These are phyloP conservation scores for Trematocara zebra DNA, from an alignment of 2,113 vertebrate genomes.

Conservation along the genomic window DNA sequence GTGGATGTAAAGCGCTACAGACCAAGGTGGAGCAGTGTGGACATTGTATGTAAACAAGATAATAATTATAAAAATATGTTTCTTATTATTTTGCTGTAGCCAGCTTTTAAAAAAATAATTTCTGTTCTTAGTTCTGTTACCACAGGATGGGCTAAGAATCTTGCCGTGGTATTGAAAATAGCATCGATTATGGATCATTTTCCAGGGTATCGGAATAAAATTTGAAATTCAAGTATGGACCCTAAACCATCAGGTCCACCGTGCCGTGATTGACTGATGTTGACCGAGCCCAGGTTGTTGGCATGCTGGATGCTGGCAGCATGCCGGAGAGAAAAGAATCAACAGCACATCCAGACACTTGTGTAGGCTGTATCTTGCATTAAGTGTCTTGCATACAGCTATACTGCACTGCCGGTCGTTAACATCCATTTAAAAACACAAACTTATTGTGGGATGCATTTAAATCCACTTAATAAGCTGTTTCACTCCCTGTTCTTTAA, in stretches of 20 bases:
- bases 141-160: background rate
- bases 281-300: background rate
- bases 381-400: background rate
- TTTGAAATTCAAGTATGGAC: background rate
- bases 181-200: background rate
- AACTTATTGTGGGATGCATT: background rate
- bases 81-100: background rate
- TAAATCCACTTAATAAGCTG: background rate
- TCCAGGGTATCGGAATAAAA: background rate
- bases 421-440: background rate
- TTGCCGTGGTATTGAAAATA: rapidly evolving
- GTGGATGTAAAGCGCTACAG: background rate
- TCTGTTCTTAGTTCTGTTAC: background rate
- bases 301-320: background rate
- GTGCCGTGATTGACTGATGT: rapidly evolving
- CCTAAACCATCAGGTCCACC: background rate
- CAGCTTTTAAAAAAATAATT: background rate
- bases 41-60: background rate
- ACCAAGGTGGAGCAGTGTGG: background rate
- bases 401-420: rapidly evolving
- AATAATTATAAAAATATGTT: background rate
- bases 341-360: background rate
- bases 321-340: background rate
- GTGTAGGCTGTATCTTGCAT: background rate
- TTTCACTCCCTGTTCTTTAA: background rate